Percentiles rank a stretch among this genome's conserved stretches.
Evolutionary conservation across 2,113 vertebrate species (phyloP).

Genomic region (Micronisus gabar): DNA sequence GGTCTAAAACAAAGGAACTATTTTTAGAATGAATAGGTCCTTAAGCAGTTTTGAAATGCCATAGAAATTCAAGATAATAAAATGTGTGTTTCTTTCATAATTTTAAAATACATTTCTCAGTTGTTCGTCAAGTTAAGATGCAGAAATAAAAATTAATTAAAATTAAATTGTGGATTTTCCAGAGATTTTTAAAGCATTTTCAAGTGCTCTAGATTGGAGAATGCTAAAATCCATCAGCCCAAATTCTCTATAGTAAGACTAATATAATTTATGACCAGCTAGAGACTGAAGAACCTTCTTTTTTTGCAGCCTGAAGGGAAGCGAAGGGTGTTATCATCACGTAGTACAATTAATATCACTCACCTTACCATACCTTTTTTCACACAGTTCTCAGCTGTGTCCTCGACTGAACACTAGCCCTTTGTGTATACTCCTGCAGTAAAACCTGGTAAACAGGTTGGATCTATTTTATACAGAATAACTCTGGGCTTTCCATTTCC

Average conservation of each 20-base stretch:
- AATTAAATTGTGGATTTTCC: background rate
- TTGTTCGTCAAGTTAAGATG: background rate
- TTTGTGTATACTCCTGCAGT: background rate
- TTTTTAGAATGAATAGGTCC: conserved; percentile 43
- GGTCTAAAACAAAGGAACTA: conserved; percentile 78
- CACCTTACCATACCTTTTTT: background rate
- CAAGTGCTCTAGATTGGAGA: background rate
- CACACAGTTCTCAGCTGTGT: background rate
- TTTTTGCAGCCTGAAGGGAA: background rate
- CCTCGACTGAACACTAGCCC: background rate
- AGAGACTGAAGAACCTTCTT: background rate
- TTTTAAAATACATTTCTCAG: background rate
- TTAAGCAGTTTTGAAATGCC: background rate
- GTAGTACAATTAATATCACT: background rate
- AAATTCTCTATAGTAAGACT: background rate
- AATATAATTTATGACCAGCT: background rate
- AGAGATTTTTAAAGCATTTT: conserved; percentile 25
- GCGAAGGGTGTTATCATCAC: background rate
- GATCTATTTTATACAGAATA: background rate
- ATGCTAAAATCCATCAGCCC: background rate
- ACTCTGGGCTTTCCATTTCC: background rate
- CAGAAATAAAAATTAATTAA: background rate
- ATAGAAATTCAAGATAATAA: background rate
- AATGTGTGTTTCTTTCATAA: background rate
- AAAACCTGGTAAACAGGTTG: background rate